Base-by-base conservation (phyloP, 2,113 vertebrate genomes). In the Pachypanchax playfairii region DNA sequence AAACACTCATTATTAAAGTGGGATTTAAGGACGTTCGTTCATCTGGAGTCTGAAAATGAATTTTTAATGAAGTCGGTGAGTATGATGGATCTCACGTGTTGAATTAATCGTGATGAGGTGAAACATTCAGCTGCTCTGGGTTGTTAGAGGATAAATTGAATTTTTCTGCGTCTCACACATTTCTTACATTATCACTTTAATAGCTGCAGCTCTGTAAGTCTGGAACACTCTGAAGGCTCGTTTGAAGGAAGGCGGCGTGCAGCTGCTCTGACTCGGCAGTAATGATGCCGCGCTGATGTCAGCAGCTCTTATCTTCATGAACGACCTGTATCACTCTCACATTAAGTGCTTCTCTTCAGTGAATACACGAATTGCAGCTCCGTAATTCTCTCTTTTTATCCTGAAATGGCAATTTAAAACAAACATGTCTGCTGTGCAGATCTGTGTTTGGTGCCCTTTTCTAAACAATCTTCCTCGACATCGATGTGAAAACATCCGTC, bases 241-340 rank as follows among this genome's bases (percentile, higher is more conserved):
- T 70, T 43, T 52, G 39, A 48, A 10, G n/a, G 2, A 35, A 57
- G 29, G n/a, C 18, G 22, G 43, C 17, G 14, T n/a, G 4, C 15
- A 43, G 42, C 64, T 8, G 20, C 60, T 51, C 25, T 62, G 56
- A 29, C 42, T 58, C n/a, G 0, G 3, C 4, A 41, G 21, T 65
- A 58, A 77, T 71, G 53, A 7, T 9, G 69, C 21, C 3, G 15
- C 12, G 44, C 17, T 48, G 49, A 63, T 52, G 65, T 55, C 53
- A 63, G 0, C 1, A 26, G 31, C 44, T 51, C 6, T 24, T 29
- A 31, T 42, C 17, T 33, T 54, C n/a, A 9, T n/a, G 6, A 38
- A 33, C 29, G 53, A 64, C 48, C 62, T 67, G 13, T 7, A 41
- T 39, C 18, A 3, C 28, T 8, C 39, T 29, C n/a, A n/a, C n/a